Base-by-base conservation (phyloP, 2,113 vertebrate species). In the Cebus imitator region DNA sequence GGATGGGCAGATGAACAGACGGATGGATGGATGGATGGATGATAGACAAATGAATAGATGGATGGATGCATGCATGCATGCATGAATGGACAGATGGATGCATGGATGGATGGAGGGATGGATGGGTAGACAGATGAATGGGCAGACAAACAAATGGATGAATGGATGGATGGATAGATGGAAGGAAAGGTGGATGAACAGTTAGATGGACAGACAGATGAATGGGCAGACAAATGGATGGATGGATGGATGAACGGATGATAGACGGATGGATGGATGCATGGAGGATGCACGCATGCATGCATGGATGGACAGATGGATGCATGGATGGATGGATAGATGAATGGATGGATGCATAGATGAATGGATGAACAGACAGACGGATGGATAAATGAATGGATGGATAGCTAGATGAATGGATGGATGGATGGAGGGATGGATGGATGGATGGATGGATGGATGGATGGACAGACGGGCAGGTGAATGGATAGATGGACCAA, bases 51-150 rank as follows among this genome's bases (percentile, higher is more conserved):
- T n/a, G 16, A 8, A 2, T 27, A 0, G 21, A 4, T 16, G 2
- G 25, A 9, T 20, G 30, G 4, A n/a, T 30, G 6, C 45, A 4
- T 13, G 12, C 4, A 61, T 27, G 58, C 1, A 27, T 4, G 11
- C 9, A 32, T 32, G 12, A 0, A 32, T 6, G 27, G 61, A 64
- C 1, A 0, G 2, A 32, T 2, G 12, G 61, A 30, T 1, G 0
- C 9, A 61, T 30, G 10, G 27, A 64, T 21, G 11, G 0, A 64
- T 64, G 61, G 27, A 64, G 25, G 58, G 25, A 27, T 25, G 25
- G 25, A 64, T 3, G 61, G 4, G 27, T 64, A 1, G 9, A 6
- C 13, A 27, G 0, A 66, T 32, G 5, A 12, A 66, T 25, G 23
- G 12, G 40, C 5, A 2, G 35, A 8, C 1, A 3, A 52, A 9